phyloP scores from a whole-genome alignment of 2,888 invertebrate species.

The Mechanitis mazaeus region DNA sequence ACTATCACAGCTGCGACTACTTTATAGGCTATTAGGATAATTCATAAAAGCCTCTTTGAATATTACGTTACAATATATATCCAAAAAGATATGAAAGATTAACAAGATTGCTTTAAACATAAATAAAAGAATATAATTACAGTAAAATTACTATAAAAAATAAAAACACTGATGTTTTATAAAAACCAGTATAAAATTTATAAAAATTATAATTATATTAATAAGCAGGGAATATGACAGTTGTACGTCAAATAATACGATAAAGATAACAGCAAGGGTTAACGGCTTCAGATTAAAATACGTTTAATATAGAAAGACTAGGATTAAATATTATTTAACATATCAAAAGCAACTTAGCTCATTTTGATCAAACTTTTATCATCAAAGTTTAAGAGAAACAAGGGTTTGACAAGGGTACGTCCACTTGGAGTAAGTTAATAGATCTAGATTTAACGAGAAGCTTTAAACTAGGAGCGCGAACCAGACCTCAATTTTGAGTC shows the following conservation, averaged over 20 bases:
- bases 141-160: too few species aligned
- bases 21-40: slow-evolving; percentile 35
- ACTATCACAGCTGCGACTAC: slow-evolving; percentile 32
- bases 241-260: too few species aligned
- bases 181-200: too few species aligned
- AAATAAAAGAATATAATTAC: too few species aligned
- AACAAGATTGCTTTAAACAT: slow-evolving; percentile 7
- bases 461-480: too few species aligned
- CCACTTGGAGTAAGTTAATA: not conserved
- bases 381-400: not conserved
- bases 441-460: not conserved
- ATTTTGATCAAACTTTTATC: slow-evolving; percentile 1
- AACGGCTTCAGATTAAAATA: too few species aligned
- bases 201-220: too few species aligned
- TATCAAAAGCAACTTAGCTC: not conserved
- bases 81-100: not conserved
- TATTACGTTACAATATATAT: slow-evolving; percentile 4
- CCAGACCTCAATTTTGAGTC: too few species aligned
- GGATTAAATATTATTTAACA: not conserved
- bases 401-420: not conserved
- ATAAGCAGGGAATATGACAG: too few species aligned
- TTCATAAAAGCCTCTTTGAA: slow-evolving; percentile 34
- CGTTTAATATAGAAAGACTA: too few species aligned
- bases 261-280: too few species aligned
- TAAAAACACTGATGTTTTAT: too few species aligned